These are phyloP conservation scores for Rhynchonycteris naso DNA, from an alignment of 2,797 vertebrate species.

Conservation along the genomic window DNA sequence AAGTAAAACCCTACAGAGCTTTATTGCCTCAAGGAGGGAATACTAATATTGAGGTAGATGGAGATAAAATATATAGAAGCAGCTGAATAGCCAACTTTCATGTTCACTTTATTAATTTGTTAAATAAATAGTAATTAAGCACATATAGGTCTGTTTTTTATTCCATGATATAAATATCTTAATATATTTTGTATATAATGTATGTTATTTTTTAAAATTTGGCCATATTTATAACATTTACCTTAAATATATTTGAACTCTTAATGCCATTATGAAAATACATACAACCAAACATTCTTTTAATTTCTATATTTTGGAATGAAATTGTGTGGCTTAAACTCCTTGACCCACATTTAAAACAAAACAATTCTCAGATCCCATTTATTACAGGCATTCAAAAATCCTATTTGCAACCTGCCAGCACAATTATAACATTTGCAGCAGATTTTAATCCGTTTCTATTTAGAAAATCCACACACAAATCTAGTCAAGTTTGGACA, in stretches of 20 bases:
- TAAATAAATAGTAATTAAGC: neutral
- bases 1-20: conserved; percentile 84
- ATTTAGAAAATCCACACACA: neutral
- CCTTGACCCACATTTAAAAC: neutral
- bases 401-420: neutral
- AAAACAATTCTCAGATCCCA: neutral
- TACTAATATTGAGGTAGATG: neutral
- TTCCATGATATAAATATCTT: neutral
- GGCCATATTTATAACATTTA: neutral
- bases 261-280: neutral
- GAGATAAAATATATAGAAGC: neutral
- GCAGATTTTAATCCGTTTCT: neutral
- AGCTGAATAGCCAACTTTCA: neutral
- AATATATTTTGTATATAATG: neutral
- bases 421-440: neutral
- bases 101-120: neutral
- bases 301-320: neutral
- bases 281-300: neutral
- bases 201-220: neutral
- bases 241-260: neutral
- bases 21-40: conserved; percentile 58
- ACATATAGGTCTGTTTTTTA: neutral
- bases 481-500: neutral
- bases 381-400: neutral
- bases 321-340: neutral